phyloP scores from a whole-genome alignment of 1,140 invertebrate genomes.

The Lucilia sericata region DNA sequence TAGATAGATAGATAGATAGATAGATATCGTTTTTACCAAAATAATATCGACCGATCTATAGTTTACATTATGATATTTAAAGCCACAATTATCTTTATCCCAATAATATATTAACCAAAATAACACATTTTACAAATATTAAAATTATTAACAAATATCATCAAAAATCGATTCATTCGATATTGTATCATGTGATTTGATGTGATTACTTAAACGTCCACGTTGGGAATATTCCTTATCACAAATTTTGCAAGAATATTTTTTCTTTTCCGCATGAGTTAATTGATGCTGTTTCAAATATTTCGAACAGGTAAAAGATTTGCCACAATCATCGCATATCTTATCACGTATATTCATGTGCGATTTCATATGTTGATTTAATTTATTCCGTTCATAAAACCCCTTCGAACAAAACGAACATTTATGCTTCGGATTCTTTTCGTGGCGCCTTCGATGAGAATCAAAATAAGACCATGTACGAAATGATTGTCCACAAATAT shows the following conservation, averaged over 20 bases:
- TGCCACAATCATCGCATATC: slow-evolving; percentile 54
- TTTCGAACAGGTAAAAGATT: slow-evolving; percentile 51
- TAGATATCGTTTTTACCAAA: too few species aligned
- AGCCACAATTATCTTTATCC: too few species aligned
- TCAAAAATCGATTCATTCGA: too few species aligned
- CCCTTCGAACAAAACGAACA: slow-evolving; percentile 54
- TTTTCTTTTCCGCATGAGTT: slow-evolving; percentile 47
- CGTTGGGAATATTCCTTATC: slow-evolving; percentile 41
- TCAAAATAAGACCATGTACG: slow-evolving; percentile 50
- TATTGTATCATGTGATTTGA: slow-evolving; percentile 46
- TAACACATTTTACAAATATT: too few species aligned
- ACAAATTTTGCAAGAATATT: slow-evolving; percentile 45
- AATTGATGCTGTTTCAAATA: slow-evolving; percentile 53
- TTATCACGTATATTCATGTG: slow-evolving; percentile 53
- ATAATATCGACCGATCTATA: too few species aligned
- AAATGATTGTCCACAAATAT: slow-evolving; percentile 52
- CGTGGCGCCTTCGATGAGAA: slow-evolving; percentile 51
- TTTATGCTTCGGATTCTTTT: slow-evolving; percentile 50
- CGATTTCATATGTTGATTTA: slow-evolving; percentile 53
- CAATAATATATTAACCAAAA: too few species aligned
- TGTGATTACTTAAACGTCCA: slow-evolving; percentile 40
- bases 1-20: too few species aligned
- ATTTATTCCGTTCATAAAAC: slow-evolving; percentile 49
- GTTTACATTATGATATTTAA: too few species aligned
- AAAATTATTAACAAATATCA: too few species aligned